phyloP scores from a whole-genome alignment of 2,888 invertebrate species.

The Netelia melanura region DNA sequence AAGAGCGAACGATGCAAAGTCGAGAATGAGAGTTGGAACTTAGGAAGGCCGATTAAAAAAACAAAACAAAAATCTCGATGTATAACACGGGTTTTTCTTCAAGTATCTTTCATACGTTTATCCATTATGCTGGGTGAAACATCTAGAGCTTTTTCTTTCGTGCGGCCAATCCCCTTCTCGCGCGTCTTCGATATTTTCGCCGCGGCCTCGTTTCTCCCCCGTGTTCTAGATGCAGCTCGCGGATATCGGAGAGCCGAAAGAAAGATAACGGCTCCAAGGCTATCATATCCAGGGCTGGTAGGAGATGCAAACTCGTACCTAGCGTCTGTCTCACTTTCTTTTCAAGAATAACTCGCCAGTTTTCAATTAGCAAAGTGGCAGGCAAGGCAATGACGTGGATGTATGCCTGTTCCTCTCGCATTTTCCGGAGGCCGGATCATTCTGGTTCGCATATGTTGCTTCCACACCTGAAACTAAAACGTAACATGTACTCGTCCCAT shows the following conservation, averaged over 20 bases:
- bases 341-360: slow-evolving; percentile 46
- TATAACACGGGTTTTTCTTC: not conserved
- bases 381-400: slow-evolving; percentile 65
- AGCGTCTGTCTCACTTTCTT: too few relatives aligned
- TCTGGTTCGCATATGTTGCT: slow-evolving; percentile 47
- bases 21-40: not conserved
- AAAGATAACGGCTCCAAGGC: slow-evolving; percentile 14
- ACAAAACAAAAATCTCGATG: not conserved
- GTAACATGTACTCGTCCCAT: slow-evolving; percentile 60
- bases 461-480: slow-evolving; percentile 58
- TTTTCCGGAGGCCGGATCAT: slow-evolving; percentile 27
- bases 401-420: not conserved
- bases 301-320: too few relatives aligned
- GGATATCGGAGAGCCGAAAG: slow-evolving; percentile 14
- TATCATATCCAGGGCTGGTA: not conserved
- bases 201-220: slow-evolving; percentile 49
- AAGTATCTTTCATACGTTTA: not conserved
- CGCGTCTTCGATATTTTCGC: not conserved
- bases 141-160: not conserved
- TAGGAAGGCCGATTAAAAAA: slow-evolving; percentile 7
- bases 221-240: not conserved
- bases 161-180: not conserved
- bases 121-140: not conserved
- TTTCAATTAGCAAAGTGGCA: slow-evolving; percentile 79
- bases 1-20: slow-evolving; percentile 13